phyloP scores from a whole-genome alignment of 2,797 vertebrate species.

The Karalla daura region DNA sequence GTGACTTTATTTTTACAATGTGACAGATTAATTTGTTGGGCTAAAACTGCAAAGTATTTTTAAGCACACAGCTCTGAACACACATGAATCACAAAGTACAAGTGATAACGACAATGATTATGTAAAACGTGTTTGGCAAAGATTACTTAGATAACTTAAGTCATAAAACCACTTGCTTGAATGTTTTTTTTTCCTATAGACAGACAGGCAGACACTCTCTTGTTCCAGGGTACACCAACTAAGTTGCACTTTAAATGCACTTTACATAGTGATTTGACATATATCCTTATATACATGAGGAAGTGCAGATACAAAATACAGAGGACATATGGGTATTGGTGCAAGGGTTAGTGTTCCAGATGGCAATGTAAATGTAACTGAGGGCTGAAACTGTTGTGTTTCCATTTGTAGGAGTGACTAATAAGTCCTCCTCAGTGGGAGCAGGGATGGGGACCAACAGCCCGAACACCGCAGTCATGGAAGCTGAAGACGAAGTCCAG shows the following conservation, averaged over 20 bases:
- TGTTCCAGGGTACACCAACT: no score
- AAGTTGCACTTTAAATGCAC: no score
- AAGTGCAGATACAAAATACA: no score
- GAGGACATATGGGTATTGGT: no score
- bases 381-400: not conserved
- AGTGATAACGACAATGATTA: not conserved
- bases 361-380: no score
- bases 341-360: no score
- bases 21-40: not conserved
- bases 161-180: no score
- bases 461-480: constrained; percentile 49
- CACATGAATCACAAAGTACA: no score
- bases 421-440: not conserved
- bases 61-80: not conserved
- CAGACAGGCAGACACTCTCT: no score
- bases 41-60: not conserved
- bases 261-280: no score
- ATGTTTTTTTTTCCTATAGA: no score
- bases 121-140: not conserved
- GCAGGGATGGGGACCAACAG: constrained; percentile 39
- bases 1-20: not conserved
- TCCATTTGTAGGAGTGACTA: constrained; percentile 1
- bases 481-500: constrained; percentile 34
- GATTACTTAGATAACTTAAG: not conserved
- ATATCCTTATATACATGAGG: no score